Conservation (phyloP, 2,797 vertebrate genomes). For the Centroberyx gerrardi region DNA sequence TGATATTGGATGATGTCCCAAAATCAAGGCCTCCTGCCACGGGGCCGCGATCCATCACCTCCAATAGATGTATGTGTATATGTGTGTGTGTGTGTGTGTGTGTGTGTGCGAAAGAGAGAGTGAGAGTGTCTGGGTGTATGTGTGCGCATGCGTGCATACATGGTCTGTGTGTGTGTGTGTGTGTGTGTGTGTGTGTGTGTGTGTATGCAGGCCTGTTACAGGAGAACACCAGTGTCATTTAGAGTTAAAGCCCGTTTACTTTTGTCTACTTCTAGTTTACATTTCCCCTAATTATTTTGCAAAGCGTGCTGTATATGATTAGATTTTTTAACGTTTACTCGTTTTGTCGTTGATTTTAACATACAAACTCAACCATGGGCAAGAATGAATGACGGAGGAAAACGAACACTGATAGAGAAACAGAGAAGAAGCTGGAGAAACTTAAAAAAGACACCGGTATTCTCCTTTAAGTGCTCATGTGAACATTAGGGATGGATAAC, state of each 20-base stretch:
- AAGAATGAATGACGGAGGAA: no score
- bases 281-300: no score
- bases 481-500: no score
- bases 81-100: conserved; percentile 26
- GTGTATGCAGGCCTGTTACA: neutral
- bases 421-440: no score
- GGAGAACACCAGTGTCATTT: neutral
- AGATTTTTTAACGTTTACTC: no score
- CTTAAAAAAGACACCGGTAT: no score
- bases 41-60: conserved; percentile 75
- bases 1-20: conserved; percentile 80
- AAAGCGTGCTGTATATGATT: no score
- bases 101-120: conserved; percentile 16
- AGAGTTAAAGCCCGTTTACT: no score
- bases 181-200: conserved; percentile 7
- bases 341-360: no score
- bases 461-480: neutral
- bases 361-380: no score
- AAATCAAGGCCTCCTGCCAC: conserved; percentile 77
- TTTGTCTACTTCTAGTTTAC: no score
- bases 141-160: conserved; percentile 7
- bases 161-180: conserved; percentile 10
- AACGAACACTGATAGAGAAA: no score
- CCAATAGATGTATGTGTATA: conserved; percentile 34
- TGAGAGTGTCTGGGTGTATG: conserved; percentile 10